Evolutionary conservation across 2,113 vertebrate species (phyloP).

Genomic region (Campylomormyrus tamandua): DNA sequence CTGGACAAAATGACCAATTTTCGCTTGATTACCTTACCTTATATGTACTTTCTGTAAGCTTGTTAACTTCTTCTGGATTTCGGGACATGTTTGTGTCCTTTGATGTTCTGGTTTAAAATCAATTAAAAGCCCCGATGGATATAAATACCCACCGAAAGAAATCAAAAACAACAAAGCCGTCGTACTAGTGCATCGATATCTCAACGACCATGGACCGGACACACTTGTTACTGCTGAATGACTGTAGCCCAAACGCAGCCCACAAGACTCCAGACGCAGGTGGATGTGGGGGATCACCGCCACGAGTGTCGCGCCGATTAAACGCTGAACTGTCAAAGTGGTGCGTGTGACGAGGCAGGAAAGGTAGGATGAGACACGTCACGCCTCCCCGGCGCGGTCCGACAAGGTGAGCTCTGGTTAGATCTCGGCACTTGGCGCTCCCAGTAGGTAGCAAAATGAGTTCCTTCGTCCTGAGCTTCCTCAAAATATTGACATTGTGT

Average conservation of each 20-base stretch:
- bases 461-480: background rate
- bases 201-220: slow-evolving; percentile 33
- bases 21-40: slow-evolving; percentile 59
- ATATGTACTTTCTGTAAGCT: slow-evolving; percentile 86
- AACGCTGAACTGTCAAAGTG: slow-evolving; percentile 60
- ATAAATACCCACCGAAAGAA: slow-evolving; percentile 15
- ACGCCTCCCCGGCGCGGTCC: slow-evolving; percentile 7
- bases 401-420: background rate
- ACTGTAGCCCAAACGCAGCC: background rate
- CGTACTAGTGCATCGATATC: slow-evolving; percentile 38
- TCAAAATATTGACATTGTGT: background rate
- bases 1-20: background rate
- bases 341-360: slow-evolving; percentile 34
- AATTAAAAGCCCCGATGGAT: background rate
- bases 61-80: slow-evolving; percentile 80
- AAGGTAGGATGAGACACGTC: slow-evolving; percentile 31
- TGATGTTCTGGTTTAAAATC: background rate
- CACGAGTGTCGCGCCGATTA: background rate
- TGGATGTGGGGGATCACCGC: background rate
- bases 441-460: background rate
- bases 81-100: slow-evolving; percentile 69
- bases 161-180: background rate
- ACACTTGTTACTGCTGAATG: background rate
- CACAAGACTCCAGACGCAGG: background rate
- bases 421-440: background rate